Evolutionary conservation across 1,140 invertebrate genomes (phyloP).

Genomic region (Nymphalis io): DNA sequence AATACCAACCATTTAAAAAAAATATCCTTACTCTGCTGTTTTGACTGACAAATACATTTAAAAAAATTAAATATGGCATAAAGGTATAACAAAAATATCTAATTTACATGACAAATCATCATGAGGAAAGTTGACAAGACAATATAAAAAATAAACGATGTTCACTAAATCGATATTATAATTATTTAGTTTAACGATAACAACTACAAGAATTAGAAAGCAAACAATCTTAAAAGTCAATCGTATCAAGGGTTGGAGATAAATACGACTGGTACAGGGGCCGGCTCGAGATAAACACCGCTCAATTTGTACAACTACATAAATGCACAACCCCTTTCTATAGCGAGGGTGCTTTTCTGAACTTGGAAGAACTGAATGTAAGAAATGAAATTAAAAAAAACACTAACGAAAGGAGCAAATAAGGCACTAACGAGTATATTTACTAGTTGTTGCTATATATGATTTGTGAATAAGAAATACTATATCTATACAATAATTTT

Average conservation of each 20-base stretch:
- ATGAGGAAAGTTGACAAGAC: too few species aligned
- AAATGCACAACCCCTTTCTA: conserved; percentile 61
- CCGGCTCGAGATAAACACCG: conserved; percentile 65
- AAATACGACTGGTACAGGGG: conserved; percentile 58
- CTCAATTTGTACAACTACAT: conserved; percentile 71
- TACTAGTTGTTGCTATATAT: too few species aligned
- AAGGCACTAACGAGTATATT: neutral
- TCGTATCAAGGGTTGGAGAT: conserved; percentile 65
- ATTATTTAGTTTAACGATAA: conserved; percentile 3
- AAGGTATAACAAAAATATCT: too few species aligned
- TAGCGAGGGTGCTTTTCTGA: conserved; percentile 32
- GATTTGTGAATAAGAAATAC: too few species aligned
- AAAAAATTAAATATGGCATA: too few species aligned
- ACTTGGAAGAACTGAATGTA: neutral
- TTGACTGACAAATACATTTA: too few species aligned
- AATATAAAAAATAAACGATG: too few species aligned
- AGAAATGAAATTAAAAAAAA: neutral
- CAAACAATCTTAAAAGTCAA: conserved; percentile 48
- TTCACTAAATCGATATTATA: neutral
- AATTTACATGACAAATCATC: too few species aligned
- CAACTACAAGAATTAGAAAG: conserved; percentile 1
- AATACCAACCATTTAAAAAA: too few species aligned
- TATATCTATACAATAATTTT: too few species aligned
- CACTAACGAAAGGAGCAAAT: neutral
- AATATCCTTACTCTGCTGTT: too few species aligned